Base-by-base conservation (phyloP, 1,140 invertebrate species). In the Ceratoteleas bidentatus region DNA sequence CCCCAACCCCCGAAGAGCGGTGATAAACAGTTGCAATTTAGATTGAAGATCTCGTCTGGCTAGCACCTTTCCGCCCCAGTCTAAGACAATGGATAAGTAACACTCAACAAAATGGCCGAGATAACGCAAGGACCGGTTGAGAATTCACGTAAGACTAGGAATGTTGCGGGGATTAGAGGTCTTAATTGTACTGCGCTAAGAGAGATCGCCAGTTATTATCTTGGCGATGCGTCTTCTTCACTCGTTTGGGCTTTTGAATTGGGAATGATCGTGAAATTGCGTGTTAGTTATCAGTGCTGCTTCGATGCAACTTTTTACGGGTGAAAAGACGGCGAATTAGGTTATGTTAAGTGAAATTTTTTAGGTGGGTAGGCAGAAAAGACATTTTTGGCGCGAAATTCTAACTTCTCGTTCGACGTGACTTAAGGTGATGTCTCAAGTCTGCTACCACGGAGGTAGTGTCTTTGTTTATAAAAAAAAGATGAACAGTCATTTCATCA, bases 1-100 rank as follows among this genome's bases (percentile, higher is more conserved):
- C 70, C 45, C 76, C 43, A 56, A 78, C 52, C 74, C 33, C 5
- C 33, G 14, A 50, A 24, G 57, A 81, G 65, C 78, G 56, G 83
- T 89, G 88, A 90, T 86, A 90, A 89, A 90, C 87, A 85, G 84
- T 84, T 72, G 88, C 81, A 90, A 90, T 90, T 90, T 90, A 89
- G 88, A 90, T 90, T 89, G 87, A 90, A 90, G 89, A 90, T 90
- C 86, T 86, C 50, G 83, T 83, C 58, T 77, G 74, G 57, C 81
- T 82, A 84, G 85, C 80, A 72, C 83, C 81, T 85, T 73, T 77
- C 24, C 68, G 61, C 58, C 64, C 34, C 3, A 53, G 49, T 60
- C 62, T 56, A 73, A 87, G 84, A 89, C 88, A 89, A 89, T 90
- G 85, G 88, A 88, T 89, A 89, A 89, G 87, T 88, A 87, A 88